Evolutionary conservation across 53 echinoderm and acorn worm species (phyloP).

Genomic region (Echinometra lucunter): DNA sequence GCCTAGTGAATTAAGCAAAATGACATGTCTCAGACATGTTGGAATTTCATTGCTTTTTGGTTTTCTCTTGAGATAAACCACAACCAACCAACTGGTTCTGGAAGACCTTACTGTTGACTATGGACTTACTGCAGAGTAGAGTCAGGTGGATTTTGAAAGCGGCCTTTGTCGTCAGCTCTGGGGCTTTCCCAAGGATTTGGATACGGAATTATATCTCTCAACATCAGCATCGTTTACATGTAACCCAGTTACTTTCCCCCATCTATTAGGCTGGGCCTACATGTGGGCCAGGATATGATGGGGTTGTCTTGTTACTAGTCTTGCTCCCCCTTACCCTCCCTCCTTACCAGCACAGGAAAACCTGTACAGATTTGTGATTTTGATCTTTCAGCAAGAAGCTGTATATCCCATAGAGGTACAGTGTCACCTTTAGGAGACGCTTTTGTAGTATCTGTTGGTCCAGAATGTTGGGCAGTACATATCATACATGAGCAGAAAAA

Average conservation of each 20-base stretch:
- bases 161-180: slow-evolving; percentile 21
- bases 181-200: slow-evolving; percentile 23
- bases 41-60: slow-evolving; percentile 27
- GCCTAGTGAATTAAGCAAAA: slow-evolving; percentile 32
- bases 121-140: background rate
- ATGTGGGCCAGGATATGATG: background rate
- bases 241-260: slow-evolving; percentile 2
- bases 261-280: background rate
- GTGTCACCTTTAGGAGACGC: too few species aligned
- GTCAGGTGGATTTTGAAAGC: background rate
- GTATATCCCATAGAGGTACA: too few species aligned
- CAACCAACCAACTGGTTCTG: background rate
- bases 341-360: too few species aligned
- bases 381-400: too few species aligned
- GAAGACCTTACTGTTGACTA: background rate
- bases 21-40: slow-evolving; percentile 52
- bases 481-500: too few species aligned
- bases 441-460: too few species aligned
- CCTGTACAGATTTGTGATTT: too few species aligned
- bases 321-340: too few species aligned
- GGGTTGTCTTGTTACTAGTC: background rate
- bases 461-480: too few species aligned
- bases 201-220: slow-evolving; percentile 38
- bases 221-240: slow-evolving; percentile 65
- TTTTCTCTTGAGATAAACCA: background rate